Conservation (phyloP, 1,140 invertebrate species). For the Carcinoscorpius rotundicauda region DNA sequence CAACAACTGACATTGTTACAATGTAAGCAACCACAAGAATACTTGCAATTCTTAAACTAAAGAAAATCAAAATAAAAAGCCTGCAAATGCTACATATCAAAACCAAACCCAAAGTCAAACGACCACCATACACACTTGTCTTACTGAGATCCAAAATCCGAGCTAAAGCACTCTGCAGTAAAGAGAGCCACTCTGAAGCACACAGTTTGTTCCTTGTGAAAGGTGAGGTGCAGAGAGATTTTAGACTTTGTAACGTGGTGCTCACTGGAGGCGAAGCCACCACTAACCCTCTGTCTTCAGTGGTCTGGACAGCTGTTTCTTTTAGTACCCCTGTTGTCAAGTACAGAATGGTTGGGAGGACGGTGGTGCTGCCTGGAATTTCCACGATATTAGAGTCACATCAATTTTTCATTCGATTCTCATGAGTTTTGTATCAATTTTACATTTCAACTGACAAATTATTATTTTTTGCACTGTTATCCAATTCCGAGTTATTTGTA, state of each 20-base stretch:
- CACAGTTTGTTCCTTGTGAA: constrained; percentile 48
- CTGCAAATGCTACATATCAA: not conserved
- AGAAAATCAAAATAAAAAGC: no score
- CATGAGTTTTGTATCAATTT: no score
- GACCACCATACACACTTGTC: constrained; percentile 38
- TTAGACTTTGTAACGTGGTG: constrained; percentile 55
- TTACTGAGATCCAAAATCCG: constrained; percentile 81
- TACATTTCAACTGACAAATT: no score
- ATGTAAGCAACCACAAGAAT: no score
- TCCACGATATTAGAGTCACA: not conserved
- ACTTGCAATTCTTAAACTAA: no score
- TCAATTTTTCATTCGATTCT: no score
- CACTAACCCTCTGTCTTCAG: constrained; percentile 20
- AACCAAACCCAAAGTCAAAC: constrained; percentile 5
- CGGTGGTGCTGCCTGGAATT: constrained; percentile 58
- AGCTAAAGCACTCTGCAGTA: constrained; percentile 73
- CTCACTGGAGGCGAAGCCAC: constrained; percentile 45
- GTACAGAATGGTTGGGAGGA: constrained; percentile 85
- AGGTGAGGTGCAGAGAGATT: constrained; percentile 48
- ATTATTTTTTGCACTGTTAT: no score
- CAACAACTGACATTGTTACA: no score
- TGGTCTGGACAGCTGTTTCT: constrained; percentile 46
- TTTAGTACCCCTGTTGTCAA: constrained; percentile 76
- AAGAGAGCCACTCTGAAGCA: constrained; percentile 52
- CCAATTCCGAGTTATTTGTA: no score